Base-by-base conservation (phyloP, 1,140 invertebrate genomes). In the Pygmarrhopalites habei region DNA sequence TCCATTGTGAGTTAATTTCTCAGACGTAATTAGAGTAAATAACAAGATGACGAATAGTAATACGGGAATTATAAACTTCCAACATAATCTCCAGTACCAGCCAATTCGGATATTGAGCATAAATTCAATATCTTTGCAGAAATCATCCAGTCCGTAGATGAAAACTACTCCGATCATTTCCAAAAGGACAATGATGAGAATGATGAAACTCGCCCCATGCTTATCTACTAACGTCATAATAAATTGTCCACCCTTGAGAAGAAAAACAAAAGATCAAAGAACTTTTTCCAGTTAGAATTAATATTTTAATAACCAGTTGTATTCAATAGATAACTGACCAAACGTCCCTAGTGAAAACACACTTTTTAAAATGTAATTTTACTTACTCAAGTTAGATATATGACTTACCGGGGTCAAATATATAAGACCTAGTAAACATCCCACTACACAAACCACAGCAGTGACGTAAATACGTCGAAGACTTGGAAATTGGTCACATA, bases 101-200 rank as follows among this genome's bases (percentile, higher is more conserved):
- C 84, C 82, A 1, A 88, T 81, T 59, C 80, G 80, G 19, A 79
- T 80, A 2, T 82, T 82, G 55, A 87, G 75, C 89, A 92, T 92
- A 71, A 87, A 88, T 70, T 89, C 81, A 1, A 90, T 77, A 71
- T 92, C 89, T 35, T 81, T 73, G 62, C 85, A 82, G 52, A 91
- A 81, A 69, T 87, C 86, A 62, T 85, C 81, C 41, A 88, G 65
- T 3, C 69, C 69, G 32, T 71, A 71, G 29, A 66, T 39, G 60
- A 63, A 71, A 30, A 82, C 78, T 1, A 90, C 74, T 7, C 80
- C 84, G 12, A 53, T 19, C 0, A 62, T 47, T 46, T 64, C 63
- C 19, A 62, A 17, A 14, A 60, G 59, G 23, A 83, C 75, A 29
- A 89, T 78, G 53, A 89, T 81, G 58, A 90, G 82, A 19, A 88